phyloP scores from a whole-genome alignment of 2,888 invertebrate genomes.

The Amblyteles armatorius region DNA sequence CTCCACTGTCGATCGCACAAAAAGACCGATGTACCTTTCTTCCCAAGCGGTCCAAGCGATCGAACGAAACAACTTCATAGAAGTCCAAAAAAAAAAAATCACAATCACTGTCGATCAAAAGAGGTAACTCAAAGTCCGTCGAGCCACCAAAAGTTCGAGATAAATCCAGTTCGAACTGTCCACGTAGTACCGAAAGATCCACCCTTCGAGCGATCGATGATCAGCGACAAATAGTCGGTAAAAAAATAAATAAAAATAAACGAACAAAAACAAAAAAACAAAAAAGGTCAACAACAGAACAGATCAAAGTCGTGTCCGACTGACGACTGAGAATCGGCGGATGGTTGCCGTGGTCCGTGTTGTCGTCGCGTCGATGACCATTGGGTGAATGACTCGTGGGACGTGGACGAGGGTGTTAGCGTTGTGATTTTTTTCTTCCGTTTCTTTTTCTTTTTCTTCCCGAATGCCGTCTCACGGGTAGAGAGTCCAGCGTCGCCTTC shows the following conservation, averaged over 20 bases:
- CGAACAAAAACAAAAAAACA: not conserved
- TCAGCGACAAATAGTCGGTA: not conserved
- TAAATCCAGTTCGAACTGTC: not conserved
- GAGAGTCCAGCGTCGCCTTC: not conserved
- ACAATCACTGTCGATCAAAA: not conserved
- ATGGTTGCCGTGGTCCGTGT: constrained; percentile 58
- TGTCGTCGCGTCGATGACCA: constrained; percentile 80
- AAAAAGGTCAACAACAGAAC: constrained; percentile 22
- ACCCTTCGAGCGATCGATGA: not conserved
- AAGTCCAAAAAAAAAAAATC: not conserved
- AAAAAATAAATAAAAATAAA: not conserved
- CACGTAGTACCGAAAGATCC: not conserved
- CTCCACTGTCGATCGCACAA: not conserved
- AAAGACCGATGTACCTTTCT: constrained; percentile 4
- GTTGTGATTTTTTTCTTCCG: constrained; percentile 72
- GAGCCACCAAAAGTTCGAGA: not conserved
- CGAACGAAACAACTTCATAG: not conserved
- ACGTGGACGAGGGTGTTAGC: constrained; percentile 77
- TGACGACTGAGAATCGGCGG: constrained; percentile 66
- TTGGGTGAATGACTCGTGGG: constrained; percentile 81
- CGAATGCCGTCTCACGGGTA: constrained; percentile 68
- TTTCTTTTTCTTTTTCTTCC: constrained; percentile 59
- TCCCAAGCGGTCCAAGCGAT: not conserved
- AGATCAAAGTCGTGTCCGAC: constrained; percentile 14
- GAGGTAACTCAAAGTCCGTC: not conserved